phyloP scores from a whole-genome alignment of 2,797 vertebrate genomes.

The Psittacula echo region DNA sequence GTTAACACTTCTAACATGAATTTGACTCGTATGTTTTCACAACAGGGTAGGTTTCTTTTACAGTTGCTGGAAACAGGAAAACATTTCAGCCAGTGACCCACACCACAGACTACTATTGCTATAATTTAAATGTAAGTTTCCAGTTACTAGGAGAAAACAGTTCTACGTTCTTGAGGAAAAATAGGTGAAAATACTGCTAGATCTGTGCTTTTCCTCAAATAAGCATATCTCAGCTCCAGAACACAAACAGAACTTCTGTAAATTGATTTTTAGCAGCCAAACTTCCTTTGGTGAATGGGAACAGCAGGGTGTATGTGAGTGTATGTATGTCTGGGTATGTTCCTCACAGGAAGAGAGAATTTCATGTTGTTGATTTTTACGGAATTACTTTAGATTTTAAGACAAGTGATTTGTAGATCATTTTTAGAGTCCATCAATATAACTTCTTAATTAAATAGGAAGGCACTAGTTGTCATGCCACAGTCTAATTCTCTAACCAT shows the following conservation, averaged over 20 bases:
- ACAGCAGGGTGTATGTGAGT: neutral
- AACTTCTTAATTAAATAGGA: neutral
- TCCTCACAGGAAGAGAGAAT: neutral
- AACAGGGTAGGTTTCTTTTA: neutral
- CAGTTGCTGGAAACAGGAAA: neutral
- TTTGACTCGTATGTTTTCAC: neutral
- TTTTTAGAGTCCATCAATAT: neutral
- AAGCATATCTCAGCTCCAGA: neutral
- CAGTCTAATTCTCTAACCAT: neutral
- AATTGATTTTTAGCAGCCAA: neutral
- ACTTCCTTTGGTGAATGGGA: neutral
- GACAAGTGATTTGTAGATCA: neutral
- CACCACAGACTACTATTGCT: neutral
- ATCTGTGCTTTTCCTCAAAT: neutral
- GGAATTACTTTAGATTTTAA: neutral
- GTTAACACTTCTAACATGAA: neutral
- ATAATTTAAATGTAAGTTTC: neutral
- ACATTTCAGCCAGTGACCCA: neutral
- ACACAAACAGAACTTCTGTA: neutral
- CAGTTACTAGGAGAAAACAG: neutral
- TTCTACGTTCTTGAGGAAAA: neutral
- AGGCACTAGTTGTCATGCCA: neutral
- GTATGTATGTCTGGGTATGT: rapidly evolving
- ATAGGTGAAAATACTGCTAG: neutral
- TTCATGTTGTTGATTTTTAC: neutral